A percentile compares a stretch with the other conserved stretches of the same genome.
Evolutionary conservation across 1,140 invertebrate species (phyloP).

Genomic region (Euschistus heros): DNA sequence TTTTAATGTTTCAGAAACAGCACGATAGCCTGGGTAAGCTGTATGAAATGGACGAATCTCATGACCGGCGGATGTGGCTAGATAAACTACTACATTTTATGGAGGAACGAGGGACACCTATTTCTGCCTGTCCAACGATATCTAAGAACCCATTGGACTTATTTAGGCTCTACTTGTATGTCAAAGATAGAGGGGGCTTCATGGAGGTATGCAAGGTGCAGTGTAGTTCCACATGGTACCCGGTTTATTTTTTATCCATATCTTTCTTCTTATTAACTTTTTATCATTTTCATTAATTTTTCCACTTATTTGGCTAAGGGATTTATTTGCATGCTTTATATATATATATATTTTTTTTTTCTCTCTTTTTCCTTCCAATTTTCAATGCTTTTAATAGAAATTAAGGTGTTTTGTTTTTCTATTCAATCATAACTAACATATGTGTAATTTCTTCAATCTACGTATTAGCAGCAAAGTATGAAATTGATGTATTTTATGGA

Average conservation of each 20-base stretch:
- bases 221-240: slow-evolving; percentile 46
- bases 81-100: slow-evolving; percentile 87
- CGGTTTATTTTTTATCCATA: slow-evolving; percentile 27
- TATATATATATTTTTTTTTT: background rate
- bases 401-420: too few relatives aligned
- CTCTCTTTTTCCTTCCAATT: background rate
- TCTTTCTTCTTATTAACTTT: slow-evolving; percentile 22
- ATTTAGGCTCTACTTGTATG: slow-evolving; percentile 86
- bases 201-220: slow-evolving; percentile 82
- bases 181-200: slow-evolving; percentile 93
- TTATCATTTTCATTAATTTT: slow-evolving; percentile 35
- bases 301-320: slow-evolving; percentile 15
- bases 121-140: slow-evolving; percentile 91
- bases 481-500: too few relatives aligned
- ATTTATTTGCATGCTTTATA: too few relatives aligned
- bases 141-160: slow-evolving; percentile 97
- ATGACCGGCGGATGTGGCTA: slow-evolving; percentile 79
- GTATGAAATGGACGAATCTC: slow-evolving; percentile 94
- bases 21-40: slow-evolving; percentile 83
- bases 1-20: slow-evolving; percentile 47
- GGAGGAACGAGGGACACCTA: slow-evolving; percentile 84
- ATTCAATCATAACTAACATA: too few relatives aligned
- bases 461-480: too few relatives aligned
- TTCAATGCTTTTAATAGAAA: too few relatives aligned
- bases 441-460: too few relatives aligned